phyloP scores from a whole-genome alignment of 1,140 invertebrate genomes.

The Acyrthosiphon pisum region DNA sequence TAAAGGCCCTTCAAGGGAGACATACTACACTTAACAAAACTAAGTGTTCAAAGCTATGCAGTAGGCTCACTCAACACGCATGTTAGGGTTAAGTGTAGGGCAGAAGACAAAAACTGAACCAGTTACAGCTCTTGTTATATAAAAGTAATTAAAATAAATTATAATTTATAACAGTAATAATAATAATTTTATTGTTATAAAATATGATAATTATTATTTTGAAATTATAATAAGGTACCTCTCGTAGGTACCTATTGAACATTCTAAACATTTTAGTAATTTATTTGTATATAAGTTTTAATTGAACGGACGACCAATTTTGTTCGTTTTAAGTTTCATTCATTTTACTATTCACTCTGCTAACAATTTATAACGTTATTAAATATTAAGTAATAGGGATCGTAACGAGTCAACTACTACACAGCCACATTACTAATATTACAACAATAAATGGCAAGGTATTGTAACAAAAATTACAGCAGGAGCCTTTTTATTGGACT shows the following conservation, averaged over 20 bases:
- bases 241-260: background rate
- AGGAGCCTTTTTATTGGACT: constrained; percentile 41
- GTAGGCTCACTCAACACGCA: background rate
- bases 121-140: background rate
- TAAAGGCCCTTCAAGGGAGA: background rate
- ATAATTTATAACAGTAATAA: background rate
- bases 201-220: background rate
- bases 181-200: background rate
- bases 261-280: background rate
- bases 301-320: constrained; percentile 35
- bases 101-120: background rate
- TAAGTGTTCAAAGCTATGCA: background rate
- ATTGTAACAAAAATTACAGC: constrained; percentile 46
- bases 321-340: constrained; percentile 30
- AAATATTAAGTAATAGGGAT: constrained; percentile 22
- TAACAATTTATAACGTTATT: constrained; percentile 40
- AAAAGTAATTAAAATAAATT: background rate
- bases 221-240: background rate
- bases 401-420: constrained; percentile 17
- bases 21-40: background rate
- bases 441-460: constrained; percentile 39
- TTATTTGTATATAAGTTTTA: constrained; percentile 24
- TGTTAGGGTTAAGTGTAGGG: background rate
- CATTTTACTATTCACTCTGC: constrained; percentile 39
- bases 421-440: background rate